Percentiles rank a stretch among this genome's conserved stretches.
Evolutionary conservation across 2,888 invertebrate genomes (phyloP).

Genomic region (Podotricha telesiphe): DNA sequence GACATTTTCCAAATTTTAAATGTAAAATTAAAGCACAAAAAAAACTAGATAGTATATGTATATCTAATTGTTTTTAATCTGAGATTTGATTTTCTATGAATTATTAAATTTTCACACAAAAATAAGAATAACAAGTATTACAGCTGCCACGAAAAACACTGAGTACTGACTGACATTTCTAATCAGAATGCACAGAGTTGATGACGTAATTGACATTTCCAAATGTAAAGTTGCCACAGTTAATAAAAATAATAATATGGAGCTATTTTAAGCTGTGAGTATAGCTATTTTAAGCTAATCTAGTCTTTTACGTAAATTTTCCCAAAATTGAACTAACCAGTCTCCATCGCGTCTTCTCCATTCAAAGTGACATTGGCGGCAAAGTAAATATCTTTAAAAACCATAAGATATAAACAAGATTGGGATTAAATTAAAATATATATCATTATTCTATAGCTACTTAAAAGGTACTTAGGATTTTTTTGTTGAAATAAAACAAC

Average conservation of each 20-base stretch:
- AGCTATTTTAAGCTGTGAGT: no score
- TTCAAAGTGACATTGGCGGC: no score
- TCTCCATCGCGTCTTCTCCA: no score
- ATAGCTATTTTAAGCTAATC: no score
- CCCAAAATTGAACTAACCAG: no score
- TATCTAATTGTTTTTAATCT: not conserved
- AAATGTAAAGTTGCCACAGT: not conserved
- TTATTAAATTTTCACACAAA: not conserved
- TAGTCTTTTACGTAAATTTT: no score
- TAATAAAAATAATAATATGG: no score
- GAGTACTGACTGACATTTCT: constrained; percentile 8
- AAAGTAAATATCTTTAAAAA: no score
- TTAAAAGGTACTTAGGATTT: not conserved
- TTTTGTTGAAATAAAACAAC: constrained; percentile 4
- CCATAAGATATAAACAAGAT: no score
- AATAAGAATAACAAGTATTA: not conserved
- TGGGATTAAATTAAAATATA: no score
- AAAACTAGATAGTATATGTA: not conserved
- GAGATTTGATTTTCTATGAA: constrained; percentile 4
- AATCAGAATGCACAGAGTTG: not conserved
- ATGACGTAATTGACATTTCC: constrained; percentile 7
- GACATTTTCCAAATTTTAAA: constrained; percentile 25
- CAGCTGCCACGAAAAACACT: constrained; percentile 9
- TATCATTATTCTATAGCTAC: not conserved
- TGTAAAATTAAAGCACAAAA: not conserved